Evolutionary conservation across 2,888 invertebrate genomes (phyloP), one percentile per base, ranked within the genome.

Genomic region (Anthophora plumipes): DNA sequence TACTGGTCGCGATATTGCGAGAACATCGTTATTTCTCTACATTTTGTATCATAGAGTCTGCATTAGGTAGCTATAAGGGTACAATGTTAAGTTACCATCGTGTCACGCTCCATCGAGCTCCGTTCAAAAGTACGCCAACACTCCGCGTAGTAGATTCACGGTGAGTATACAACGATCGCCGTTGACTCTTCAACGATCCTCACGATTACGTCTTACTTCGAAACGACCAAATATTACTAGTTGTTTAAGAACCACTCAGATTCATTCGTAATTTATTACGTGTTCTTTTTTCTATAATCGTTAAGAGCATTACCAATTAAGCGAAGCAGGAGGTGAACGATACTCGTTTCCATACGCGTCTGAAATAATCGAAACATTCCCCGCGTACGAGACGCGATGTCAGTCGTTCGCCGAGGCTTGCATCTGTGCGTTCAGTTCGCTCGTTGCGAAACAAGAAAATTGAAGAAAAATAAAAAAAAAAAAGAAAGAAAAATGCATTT

Each of bases 141-240:
- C 9, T n/a, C n/a, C n/a, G n/a, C n/a, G n/a, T n/a, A n/a, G 5
- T 37, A 57, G 57, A 57, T 11, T 11, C 9, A 2, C 57, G 14
- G 25, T 60, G n/a, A n/a, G n/a, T 17, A 2, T 7, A 17, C 20
- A 31, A 37, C 39, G 8, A 41, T 14, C 9, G 37, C 22, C 43
- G 60, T 63, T 48, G 50, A 60, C 48, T 67, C 43, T 66, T 71
- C 52, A 25, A 22, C 43, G 54, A 63, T 20, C 63, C 76, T 64
- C 37, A 59, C 57, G 59, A 74, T 70, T 76, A 80, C 61, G 67
- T 78, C 70, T 82, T 57, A 79, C 70, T 83, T 82, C 80, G 88
- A 91, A 92, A 92, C 91, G 92, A 93, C 93, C 93, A 93, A 93
- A 93, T 93, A 93, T 93, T 92, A 89, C 87, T 90, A 91, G 85